Evolutionary conservation across 2,888 invertebrate species (phyloP).

Genomic region (Acanthoscelides obtectus): DNA sequence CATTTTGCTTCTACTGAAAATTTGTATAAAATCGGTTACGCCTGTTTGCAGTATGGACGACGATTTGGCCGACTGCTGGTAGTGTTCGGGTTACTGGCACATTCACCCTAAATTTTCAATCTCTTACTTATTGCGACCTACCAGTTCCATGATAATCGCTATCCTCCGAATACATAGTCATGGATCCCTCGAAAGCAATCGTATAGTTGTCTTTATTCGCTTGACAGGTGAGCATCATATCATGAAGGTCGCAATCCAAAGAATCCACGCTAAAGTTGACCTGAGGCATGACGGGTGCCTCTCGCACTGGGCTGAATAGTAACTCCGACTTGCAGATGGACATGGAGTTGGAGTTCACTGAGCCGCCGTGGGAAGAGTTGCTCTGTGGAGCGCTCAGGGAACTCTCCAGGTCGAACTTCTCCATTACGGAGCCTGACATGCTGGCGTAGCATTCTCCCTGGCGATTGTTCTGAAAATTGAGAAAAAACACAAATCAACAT

Average conservation of each 20-base stretch:
- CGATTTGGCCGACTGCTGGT: too few species aligned
- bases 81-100: too few species aligned
- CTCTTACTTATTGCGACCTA: too few species aligned
- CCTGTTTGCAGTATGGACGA: too few species aligned
- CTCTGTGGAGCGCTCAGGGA: slow-evolving; percentile 71
- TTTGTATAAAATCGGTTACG: too few species aligned
- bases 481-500: too few species aligned
- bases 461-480: slow-evolving; percentile 66
- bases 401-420: slow-evolving; percentile 73
- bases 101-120: too few species aligned
- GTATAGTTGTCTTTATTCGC: slow-evolving; percentile 93
- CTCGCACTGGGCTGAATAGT: slow-evolving; percentile 85
- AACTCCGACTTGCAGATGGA: slow-evolving; percentile 89
- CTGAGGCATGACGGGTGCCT: slow-evolving; percentile 58
- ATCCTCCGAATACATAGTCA: slow-evolving; percentile 79
- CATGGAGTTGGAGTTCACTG: slow-evolving; percentile 73
- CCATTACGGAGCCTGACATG: slow-evolving; percentile 76
- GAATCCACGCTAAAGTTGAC: slow-evolving; percentile 86
- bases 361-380: slow-evolving; percentile 55
- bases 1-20: too few species aligned
- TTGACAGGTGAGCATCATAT: slow-evolving; percentile 85
- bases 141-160: slow-evolving; percentile 62
- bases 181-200: slow-evolving; percentile 88
- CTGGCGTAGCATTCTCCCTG: slow-evolving; percentile 80
- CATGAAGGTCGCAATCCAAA: slow-evolving; percentile 80